phyloP scores from a whole-genome alignment of 2,113 vertebrate species.

The Corythornis cristatus region DNA sequence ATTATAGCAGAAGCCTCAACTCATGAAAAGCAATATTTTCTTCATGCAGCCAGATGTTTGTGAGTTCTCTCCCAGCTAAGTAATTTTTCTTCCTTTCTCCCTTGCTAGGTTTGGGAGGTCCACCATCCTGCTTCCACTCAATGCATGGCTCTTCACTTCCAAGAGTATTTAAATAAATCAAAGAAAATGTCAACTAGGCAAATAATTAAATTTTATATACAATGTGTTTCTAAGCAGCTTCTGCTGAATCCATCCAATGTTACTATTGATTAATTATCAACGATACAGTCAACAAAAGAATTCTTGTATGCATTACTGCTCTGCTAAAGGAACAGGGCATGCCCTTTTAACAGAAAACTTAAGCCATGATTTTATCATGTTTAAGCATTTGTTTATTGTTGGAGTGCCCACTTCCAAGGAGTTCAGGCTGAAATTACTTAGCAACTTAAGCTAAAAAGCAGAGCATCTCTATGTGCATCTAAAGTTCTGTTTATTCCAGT shows the following conservation, averaged over 20 bases:
- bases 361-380: not conserved
- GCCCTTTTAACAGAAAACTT: not conserved
- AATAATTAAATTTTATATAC: not conserved
- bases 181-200: not conserved
- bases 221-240: not conserved
- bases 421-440: slow-evolving; percentile 14
- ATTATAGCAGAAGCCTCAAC: not conserved
- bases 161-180: not conserved
- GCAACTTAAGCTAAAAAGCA: not conserved
- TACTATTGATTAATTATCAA: not conserved
- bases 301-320: not conserved
- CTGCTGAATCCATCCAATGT: not conserved
- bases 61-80: not conserved
- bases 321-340: not conserved
- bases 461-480: not conserved
- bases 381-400: not conserved
- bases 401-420: not conserved
- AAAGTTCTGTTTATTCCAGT: not conserved
- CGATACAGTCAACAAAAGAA: not conserved
- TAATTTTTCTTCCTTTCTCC: not conserved
- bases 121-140: not conserved
- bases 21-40: not conserved
- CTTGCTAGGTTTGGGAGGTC: not conserved
- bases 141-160: not conserved
- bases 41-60: not conserved